Evolutionary conservation across 2,888 invertebrate species (phyloP), one percentile per base, ranked within the genome.

Genomic region (Lepetodrilus schrolli): DNA sequence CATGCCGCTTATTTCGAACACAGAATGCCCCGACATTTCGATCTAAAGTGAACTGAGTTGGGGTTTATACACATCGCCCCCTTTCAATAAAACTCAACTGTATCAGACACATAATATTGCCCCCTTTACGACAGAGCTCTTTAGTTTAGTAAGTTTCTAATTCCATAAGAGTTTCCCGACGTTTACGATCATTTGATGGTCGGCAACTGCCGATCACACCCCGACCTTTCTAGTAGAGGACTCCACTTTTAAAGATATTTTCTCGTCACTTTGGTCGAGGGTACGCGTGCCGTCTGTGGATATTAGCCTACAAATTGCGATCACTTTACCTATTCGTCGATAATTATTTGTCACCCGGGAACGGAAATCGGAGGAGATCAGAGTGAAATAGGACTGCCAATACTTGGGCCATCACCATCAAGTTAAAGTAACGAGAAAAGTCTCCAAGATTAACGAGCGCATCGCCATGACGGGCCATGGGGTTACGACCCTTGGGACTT

Each of bases 221-320:
- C 30, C 34, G 58, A 58, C 58, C 58, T 34, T 34, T 58, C 10
- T 30, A 58, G 58, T 58, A 58, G 58, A 30, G 30, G 13, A 30
- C 58, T 7, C 26, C 58, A 58, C 58, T 58, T 58, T 58, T 58
- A 58, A 58, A 58, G 58, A 58, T 58, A 58, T 58, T 58, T 58
- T 58, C 58, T n/a, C n/a, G n/a, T n/a, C n/a, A n/a, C n/a, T n/a
- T n/a, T n/a, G n/a, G n/a, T n/a, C n/a, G n/a, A n/a, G n/a, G n/a
- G n/a, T n/a, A n/a, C n/a, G n/a, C n/a, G n/a, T n/a, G n/a, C n/a
- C n/a, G n/a, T n/a, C n/a, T n/a, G n/a, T n/a, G 58, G 30, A 58
- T 58, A 58, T 58, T 58, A 58, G 58, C 58, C 58, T 58, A 58
- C 58, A 58, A 58, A 58, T 58, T 58, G 58, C 58, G 58, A 58